Percentiles rank a stretch among this genome's conserved stretches.
Conservation (phyloP, 2,888 invertebrate species). For the Bellardia pandia region DNA sequence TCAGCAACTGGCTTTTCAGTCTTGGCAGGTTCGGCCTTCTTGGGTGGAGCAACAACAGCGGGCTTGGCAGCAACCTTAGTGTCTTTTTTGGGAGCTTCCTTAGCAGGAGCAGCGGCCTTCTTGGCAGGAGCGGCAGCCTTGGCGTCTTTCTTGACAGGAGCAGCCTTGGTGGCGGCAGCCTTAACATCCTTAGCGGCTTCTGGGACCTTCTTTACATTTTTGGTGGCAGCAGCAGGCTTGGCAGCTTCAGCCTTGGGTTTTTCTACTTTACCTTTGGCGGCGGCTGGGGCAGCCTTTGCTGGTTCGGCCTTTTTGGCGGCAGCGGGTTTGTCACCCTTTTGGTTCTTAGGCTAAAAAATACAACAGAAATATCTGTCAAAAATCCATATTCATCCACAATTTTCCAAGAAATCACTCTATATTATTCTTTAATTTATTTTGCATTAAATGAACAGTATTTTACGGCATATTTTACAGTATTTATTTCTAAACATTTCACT, state of each 20-base stretch:
- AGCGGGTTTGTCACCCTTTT: slow-evolving; percentile 82
- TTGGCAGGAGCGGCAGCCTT: slow-evolving; percentile 76
- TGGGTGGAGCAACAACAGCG: slow-evolving; percentile 72
- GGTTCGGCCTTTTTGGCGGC: slow-evolving; percentile 82
- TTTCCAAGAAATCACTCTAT: slow-evolving; percentile 60
- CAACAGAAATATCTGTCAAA: slow-evolving; percentile 3
- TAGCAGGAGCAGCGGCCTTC: slow-evolving; percentile 75
- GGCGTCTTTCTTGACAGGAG: slow-evolving; percentile 73
- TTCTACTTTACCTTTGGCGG: slow-evolving; percentile 83
- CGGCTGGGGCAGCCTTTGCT: slow-evolving; percentile 78
- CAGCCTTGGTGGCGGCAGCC: slow-evolving; percentile 83
- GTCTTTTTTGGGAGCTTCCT: slow-evolving; percentile 76
- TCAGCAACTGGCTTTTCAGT: slow-evolving; percentile 75
- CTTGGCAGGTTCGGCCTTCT: slow-evolving; percentile 72
- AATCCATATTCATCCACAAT: slow-evolving; percentile 44
- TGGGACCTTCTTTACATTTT: slow-evolving; percentile 83
- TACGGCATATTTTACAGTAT: not conserved
- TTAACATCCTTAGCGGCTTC: slow-evolving; percentile 82
- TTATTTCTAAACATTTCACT: not conserved
- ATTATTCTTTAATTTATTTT: slow-evolving; percentile 11
- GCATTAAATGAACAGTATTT: not conserved
- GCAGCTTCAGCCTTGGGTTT: slow-evolving; percentile 82
- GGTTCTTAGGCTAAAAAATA: slow-evolving; percentile 81
- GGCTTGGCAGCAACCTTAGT: slow-evolving; percentile 73
- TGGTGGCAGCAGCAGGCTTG: slow-evolving; percentile 82